Evolutionary conservation across 2,797 vertebrate species (phyloP).

Genomic region (Pseudocheirus occidentalis): DNA sequence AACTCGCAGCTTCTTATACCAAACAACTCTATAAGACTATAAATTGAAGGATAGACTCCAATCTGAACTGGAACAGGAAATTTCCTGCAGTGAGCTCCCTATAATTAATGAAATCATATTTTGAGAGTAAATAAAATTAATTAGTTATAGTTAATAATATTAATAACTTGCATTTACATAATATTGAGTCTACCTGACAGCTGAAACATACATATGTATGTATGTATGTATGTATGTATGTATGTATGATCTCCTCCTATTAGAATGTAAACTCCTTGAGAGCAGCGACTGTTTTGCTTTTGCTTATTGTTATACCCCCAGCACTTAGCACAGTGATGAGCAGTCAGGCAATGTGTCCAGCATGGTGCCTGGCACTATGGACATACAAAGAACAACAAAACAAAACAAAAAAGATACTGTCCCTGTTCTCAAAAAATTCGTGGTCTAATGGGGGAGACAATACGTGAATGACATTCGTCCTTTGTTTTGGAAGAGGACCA

Average conservation of each 20-base stretch:
- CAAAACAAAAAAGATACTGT: too few species aligned
- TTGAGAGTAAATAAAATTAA: background rate
- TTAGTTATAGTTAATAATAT: constrained; percentile 18
- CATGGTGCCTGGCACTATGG: background rate
- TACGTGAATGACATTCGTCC: background rate
- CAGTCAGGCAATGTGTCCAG: background rate
- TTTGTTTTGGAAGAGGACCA: background rate
- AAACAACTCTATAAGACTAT: background rate
- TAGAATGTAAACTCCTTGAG: background rate
- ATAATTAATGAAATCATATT: background rate
- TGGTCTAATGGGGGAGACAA: background rate
- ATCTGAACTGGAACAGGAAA: background rate
- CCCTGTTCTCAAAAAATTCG: background rate
- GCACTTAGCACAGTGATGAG: background rate
- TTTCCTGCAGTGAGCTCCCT: background rate
- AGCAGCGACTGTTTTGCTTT: background rate
- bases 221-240: too few species aligned
- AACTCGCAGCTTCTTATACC: background rate
- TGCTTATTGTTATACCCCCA: background rate
- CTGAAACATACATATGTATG: background rate
- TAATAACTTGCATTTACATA: constrained; percentile 24
- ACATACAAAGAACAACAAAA: background rate
- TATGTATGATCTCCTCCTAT: background rate
- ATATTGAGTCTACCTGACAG: background rate
- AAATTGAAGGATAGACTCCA: background rate